Conservation (phyloP, 2,888 invertebrate genomes). For the Noctuana brunneofusca region DNA sequence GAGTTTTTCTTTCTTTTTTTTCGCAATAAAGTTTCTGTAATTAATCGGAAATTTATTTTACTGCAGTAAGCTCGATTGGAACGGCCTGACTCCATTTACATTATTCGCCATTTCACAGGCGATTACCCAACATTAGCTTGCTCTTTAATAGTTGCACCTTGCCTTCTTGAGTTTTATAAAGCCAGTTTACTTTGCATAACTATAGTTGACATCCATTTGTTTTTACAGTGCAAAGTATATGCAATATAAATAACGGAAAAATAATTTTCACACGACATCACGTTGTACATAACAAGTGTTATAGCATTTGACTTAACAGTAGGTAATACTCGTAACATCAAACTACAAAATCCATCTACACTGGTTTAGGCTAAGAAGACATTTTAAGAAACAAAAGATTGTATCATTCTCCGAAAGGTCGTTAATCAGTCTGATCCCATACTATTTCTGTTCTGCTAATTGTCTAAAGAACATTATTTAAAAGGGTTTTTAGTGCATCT, state of each 20-base stretch:
- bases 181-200: not conserved
- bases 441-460: too few relatives aligned
- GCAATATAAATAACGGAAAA: not conserved
- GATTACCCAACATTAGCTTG: conserved; percentile 24
- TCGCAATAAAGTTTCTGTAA: conserved; percentile 10
- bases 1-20: not conserved
- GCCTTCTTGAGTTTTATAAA: conserved; percentile 19
- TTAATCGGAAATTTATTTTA: conserved; percentile 22
- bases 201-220: not conserved
- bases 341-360: too few relatives aligned
- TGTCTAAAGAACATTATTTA: too few relatives aligned
- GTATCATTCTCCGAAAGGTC: too few relatives aligned
- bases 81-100: conserved; percentile 23
- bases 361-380: too few relatives aligned
- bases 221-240: not conserved
- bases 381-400: too few relatives aligned
- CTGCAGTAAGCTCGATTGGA: conserved; percentile 20
- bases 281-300: too few relatives aligned
- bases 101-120: conserved; percentile 29
- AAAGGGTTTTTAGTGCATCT: too few relatives aligned
- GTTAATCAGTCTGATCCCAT: too few relatives aligned
- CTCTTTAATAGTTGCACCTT: conserved; percentile 23
- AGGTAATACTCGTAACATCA: too few relatives aligned
- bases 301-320: too few relatives aligned
- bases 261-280: too few relatives aligned